Percentiles rank a stretch among this genome's conserved stretches.
These are phyloP conservation scores for Chorisops tibialis DNA, from an alignment of 2,888 invertebrate species.

Conservation along the genomic window DNA sequence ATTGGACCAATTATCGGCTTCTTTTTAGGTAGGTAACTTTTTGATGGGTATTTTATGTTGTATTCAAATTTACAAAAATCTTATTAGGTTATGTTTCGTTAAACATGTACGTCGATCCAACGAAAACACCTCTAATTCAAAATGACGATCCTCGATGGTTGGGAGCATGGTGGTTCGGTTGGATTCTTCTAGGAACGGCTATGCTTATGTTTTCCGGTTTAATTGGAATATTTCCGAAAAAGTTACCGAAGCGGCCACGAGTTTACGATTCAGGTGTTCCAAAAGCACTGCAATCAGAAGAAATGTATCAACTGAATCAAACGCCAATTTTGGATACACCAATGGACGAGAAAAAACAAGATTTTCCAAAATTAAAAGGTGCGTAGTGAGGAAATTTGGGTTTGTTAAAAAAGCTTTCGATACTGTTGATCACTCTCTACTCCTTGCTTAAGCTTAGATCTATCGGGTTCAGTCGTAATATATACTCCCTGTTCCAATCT, in stretches of 20 bases:
- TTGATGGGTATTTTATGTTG: neutral
- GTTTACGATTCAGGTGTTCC: slow-evolving; percentile 15
- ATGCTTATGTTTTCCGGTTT: slow-evolving; percentile 61
- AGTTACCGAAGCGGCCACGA: slow-evolving; percentile 41
- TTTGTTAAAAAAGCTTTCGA: neutral
- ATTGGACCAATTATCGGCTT: slow-evolving; percentile 60
- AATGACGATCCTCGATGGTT: slow-evolving; percentile 64
- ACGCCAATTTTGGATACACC: slow-evolving; percentile 40
- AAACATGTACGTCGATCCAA: slow-evolving; percentile 60
- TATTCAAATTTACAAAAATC: neutral
- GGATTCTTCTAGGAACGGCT: slow-evolving; percentile 55
- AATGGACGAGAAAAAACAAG: slow-evolving; percentile 34
- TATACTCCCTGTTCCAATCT: too few relatives aligned
- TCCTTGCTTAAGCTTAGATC: too few relatives aligned
- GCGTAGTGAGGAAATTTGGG: too few relatives aligned
- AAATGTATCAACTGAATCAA: slow-evolving; percentile 42
- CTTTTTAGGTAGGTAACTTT: slow-evolving; percentile 49
- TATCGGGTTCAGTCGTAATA: too few relatives aligned
- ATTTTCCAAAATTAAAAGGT: slow-evolving; percentile 51
- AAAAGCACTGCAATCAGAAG: slow-evolving; percentile 41
- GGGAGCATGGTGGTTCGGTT: slow-evolving; percentile 76
- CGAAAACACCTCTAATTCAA: slow-evolving; percentile 59
- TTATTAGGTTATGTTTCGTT: slow-evolving; percentile 50
- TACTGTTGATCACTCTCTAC: too few relatives aligned
- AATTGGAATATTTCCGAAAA: slow-evolving; percentile 63